These are phyloP conservation scores for Hylaea fasciaria DNA, from an alignment of 2,888 invertebrate species.

Conservation along the genomic window DNA sequence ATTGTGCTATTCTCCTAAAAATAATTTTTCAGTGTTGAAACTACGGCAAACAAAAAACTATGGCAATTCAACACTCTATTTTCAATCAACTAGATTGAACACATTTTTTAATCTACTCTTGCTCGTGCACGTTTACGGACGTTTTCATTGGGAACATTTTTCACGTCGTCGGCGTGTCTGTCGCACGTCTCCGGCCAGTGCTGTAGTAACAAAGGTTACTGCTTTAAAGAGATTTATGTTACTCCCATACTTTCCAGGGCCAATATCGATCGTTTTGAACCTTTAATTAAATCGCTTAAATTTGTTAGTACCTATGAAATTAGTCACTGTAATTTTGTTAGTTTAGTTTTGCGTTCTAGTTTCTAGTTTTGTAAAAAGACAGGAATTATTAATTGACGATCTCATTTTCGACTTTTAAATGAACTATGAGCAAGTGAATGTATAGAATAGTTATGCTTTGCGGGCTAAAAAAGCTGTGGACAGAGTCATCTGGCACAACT, in stretches of 20 bases:
- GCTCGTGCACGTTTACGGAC: constrained; percentile 38
- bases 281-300: constrained; percentile 27
- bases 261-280: constrained; percentile 26
- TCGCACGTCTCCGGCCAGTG: constrained; percentile 58
- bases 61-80: constrained; percentile 16
- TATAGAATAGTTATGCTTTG: neutral
- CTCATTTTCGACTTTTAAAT: neutral
- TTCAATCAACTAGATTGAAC: constrained; percentile 34
- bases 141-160: constrained; percentile 61
- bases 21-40: no score
- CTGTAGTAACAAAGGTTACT: constrained; percentile 59
- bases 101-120: constrained; percentile 32
- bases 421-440: neutral
- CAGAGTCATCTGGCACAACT: no score
- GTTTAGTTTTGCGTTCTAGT: no score
- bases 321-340: neutral
- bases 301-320: constrained; percentile 5
- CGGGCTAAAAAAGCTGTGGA: no score
- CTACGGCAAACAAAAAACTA: constrained; percentile 4
- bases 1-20: no score
- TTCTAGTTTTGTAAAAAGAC: neutral
- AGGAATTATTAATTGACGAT: neutral
- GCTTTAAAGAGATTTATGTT: constrained; percentile 43
- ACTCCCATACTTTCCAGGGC: constrained; percentile 31
- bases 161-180: constrained; percentile 57